These are phyloP conservation scores for Leptura quadrifasciata DNA, from an alignment of 2,888 invertebrate species.

Conservation along the genomic window DNA sequence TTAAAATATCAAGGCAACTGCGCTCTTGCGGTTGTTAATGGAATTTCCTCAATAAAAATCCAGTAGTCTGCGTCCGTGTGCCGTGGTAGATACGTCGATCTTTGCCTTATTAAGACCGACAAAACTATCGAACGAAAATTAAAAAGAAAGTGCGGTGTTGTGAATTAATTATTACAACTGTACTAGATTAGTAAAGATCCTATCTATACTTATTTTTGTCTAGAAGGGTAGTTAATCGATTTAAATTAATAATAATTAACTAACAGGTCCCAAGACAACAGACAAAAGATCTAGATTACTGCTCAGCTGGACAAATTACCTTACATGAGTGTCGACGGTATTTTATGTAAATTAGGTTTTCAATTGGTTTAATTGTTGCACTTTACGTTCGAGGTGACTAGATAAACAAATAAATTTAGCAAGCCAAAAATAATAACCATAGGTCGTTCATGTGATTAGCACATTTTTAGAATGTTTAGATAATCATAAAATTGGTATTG, in stretches of 20 bases:
- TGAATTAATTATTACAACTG: background rate
- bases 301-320: background rate
- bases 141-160: constrained; percentile 17
- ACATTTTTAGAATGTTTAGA: background rate
- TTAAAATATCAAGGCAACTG: constrained; percentile 42
- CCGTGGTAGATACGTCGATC: constrained; percentile 25
- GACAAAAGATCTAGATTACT: background rate
- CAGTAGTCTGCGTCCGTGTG: constrained; percentile 39
- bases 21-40: constrained; percentile 36
- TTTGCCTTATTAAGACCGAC: background rate
- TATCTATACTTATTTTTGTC: background rate
- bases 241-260: background rate
- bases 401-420: background rate
- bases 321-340: background rate
- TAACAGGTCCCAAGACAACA: background rate
- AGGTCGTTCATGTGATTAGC: too few species aligned
- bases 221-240: background rate
- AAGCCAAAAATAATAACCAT: background rate
- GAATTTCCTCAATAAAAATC: constrained; percentile 44
- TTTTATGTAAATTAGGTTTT: constrained; percentile 11
- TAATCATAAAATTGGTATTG: background rate
- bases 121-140: background rate
- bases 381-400: background rate
- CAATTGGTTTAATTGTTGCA: constrained; percentile 31
- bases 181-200: background rate